Evolutionary conservation across 2,113 vertebrate genomes (phyloP), one percentile per base, ranked within the genome.

Genomic region (Otus sunia): DNA sequence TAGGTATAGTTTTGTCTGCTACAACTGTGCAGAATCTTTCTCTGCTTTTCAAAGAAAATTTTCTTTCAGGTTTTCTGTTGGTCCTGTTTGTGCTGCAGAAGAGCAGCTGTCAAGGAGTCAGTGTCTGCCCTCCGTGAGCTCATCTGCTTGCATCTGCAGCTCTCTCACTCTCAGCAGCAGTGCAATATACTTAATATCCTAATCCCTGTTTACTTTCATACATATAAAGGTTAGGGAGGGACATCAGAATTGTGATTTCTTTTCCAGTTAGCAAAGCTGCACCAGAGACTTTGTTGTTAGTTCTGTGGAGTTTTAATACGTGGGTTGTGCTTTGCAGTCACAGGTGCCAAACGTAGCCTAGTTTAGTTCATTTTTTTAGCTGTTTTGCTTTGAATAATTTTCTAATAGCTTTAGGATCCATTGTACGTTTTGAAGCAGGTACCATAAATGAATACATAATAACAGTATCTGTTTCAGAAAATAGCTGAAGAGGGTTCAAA

Each of bases 401-500:
- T 58, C 73, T 69, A 56, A 52, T 20, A 62, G 69, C 59, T 52
- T 80, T 85, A 62, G 71, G 66, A 93, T 39, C 73, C 20, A 5
- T 29, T 64, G 45, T 66, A 47, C 2, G 2, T 86, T 94, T 85
- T 86, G 86, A 93, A 94, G 68, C 90, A 71, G 5, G 3, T 49
- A 58, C 39, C 8, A 4, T 68, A 74, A 76, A 88, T 74, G n/a
- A 72, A 84, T 37, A 26, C 19, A 18, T 82, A 86, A 94, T 86
- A 75, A 47, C 66, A 43, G 53, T 69, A 41, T 87, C 82, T 89
- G 36, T 41, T 25, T 67, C 59, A 49, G 85, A 94, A 55, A 94
- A 67, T 59, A 83, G 43, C 94, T 77, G 67, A 94, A 97, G 92
- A 94, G 66, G 29, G 16, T 71, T 85, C 84, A 86, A 87, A 95